These are phyloP conservation scores for Fratercula arctica DNA, from an alignment of 2,797 vertebrate genomes.

Conservation along the genomic window DNA sequence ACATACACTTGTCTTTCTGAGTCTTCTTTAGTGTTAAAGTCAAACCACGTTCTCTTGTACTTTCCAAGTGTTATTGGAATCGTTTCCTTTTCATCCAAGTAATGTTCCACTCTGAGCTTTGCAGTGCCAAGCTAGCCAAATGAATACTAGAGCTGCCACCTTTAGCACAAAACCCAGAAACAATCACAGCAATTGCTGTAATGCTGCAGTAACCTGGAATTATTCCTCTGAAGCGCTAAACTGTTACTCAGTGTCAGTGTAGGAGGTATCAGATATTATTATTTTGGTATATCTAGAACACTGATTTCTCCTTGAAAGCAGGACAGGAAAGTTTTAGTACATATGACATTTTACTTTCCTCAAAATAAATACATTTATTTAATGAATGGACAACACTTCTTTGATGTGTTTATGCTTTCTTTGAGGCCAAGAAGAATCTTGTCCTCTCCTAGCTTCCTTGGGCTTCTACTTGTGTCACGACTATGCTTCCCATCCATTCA, in stretches of 20 bases:
- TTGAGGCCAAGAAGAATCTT: neutral
- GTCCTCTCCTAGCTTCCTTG: neutral
- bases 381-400: neutral
- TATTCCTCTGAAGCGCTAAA: neutral
- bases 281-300: neutral
- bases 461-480: neutral
- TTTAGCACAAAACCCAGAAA: neutral
- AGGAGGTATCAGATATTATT: neutral
- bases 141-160: neutral
- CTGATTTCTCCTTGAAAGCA: neutral
- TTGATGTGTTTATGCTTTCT: neutral
- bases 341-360: neutral
- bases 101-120: neutral
- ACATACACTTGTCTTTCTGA: neutral
- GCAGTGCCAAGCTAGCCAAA: neutral
- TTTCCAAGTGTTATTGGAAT: neutral
- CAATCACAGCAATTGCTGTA: neutral
- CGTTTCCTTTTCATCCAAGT: neutral
- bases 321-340: neutral
- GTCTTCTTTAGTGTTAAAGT: neutral
- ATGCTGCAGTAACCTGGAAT: neutral
- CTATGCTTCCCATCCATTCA: neutral
- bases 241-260: neutral
- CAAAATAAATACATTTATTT: neutral
- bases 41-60: neutral